A percentile compares a stretch with the other conserved stretches of the same genome.
Conservation (phyloP, 2,113 vertebrate genomes). For the Siphamia tubifer region DNA sequence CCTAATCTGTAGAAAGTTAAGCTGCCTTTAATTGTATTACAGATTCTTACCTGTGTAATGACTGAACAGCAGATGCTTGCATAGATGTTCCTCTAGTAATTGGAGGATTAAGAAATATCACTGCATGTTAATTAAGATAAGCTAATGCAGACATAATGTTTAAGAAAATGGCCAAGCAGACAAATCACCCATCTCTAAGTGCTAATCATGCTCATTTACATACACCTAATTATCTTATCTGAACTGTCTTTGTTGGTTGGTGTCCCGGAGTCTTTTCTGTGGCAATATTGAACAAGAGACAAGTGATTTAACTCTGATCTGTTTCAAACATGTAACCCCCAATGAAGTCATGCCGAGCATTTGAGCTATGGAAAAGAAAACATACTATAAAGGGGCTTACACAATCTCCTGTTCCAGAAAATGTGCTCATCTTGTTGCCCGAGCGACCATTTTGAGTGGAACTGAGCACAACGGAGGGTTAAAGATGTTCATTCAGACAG, state of each 20-base stretch:
- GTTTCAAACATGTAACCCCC: background rate
- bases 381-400: background rate
- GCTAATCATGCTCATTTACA: conserved; percentile 43
- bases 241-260: conserved; percentile 5
- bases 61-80: conserved; percentile 42
- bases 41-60: conserved; percentile 53
- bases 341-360: background rate
- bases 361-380: conserved; percentile 3
- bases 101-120: conserved; percentile 54
- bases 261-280: background rate
- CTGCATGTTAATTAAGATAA: conserved; percentile 71
- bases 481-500: conserved; percentile 48
- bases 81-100: conserved; percentile 57
- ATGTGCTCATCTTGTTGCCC: conserved; percentile 2
- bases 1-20: too few relatives aligned
- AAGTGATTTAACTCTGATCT: conserved; percentile 2
- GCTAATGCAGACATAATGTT: conserved; percentile 43
- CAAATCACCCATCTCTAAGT: conserved; percentile 24
- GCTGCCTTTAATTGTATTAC: too few relatives aligned
- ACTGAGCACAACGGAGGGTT: background rate
- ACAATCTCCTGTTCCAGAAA: background rate
- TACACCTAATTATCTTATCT: conserved; percentile 35
- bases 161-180: conserved; percentile 42
- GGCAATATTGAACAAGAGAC: background rate
- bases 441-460: conserved; percentile 12